Evolutionary conservation across 1,140 invertebrate genomes (phyloP), one percentile per base, ranked within the genome.

Genomic region (Nasonia longicornis): DNA sequence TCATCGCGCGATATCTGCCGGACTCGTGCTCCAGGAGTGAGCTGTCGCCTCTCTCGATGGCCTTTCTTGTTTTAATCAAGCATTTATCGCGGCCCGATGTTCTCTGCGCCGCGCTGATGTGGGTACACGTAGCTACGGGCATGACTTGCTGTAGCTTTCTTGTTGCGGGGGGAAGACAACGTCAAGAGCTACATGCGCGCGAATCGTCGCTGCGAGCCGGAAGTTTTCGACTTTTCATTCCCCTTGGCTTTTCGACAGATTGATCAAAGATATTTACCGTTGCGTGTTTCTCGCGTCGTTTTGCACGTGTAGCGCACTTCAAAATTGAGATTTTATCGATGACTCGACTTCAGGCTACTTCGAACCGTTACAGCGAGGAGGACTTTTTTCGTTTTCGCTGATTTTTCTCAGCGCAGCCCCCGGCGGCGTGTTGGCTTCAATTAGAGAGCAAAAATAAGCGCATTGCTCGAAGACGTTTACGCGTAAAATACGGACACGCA

Each of bases 1-100:
- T 70, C 45, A 29, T 83, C 73, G 45, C 64, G 31, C 72, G 31
- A 64, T 79, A 73, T 31, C 74, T 74, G 63, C 70, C 64, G 81
- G 70, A 74, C 75, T 78, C 64, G 52, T 12, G 85, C 38, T 64
- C 26, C 26, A 71, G 26, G 12, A 67, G 7, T 20, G 69, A 42
- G 14, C 29, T 6, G 29, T 71, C 69, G 29, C 69, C 35, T 58
- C 52, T 58, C n/a, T 58, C 52, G 52, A 58, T 58, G n/a, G 20
- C 52, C 52, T 58, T 58, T 76, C 74, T 31, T 16, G 48, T 52
- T 75, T 75, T 63, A 75, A 66, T 64, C 58, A 76, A n/a, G 52
- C 52, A 58, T 58, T 58, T 58, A 16, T 16, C 52, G 52, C 52
- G 14, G 8, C 12, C 45, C 26, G 26, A 26, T 3, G 14, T 48